Evolutionary conservation across 2,113 vertebrate genomes (phyloP).

Genomic region (Hypocryptadius cinnamomeus): DNA sequence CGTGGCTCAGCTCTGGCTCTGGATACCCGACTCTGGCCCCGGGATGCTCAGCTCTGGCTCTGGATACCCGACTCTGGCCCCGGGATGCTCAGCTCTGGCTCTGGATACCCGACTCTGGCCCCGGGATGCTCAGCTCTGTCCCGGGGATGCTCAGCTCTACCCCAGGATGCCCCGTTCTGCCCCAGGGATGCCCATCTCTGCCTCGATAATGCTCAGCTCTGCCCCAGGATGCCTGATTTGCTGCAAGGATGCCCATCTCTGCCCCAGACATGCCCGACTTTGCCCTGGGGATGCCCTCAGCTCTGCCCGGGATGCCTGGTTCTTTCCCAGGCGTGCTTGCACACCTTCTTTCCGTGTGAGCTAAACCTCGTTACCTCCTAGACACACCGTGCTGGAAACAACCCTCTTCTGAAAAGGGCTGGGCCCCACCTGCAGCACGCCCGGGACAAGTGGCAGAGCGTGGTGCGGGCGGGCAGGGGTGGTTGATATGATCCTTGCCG

Average conservation of each 20-base stretch:
- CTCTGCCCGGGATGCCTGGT: not conserved
- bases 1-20: not conserved
- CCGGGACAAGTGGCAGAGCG: not conserved
- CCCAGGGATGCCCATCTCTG: not conserved
- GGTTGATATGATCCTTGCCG: rapidly evolving
- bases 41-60: not conserved
- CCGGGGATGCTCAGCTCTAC: not conserved
- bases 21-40: not conserved
- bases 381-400: not conserved
- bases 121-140: not conserved
- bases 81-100: not conserved
- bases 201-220: not conserved
- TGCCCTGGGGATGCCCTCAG: not conserved
- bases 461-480: not conserved
- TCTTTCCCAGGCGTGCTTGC: not conserved
- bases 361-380: not conserved
- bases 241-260: not conserved
- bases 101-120: not conserved
- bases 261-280: not conserved
- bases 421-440: not conserved
- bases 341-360: no score
- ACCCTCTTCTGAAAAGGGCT: not conserved
- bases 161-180: not conserved
- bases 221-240: not conserved
- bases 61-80: not conserved